These are phyloP conservation scores for Myotis yumanensis DNA, from an alignment of 2,113 vertebrate species.

Conservation along the genomic window DNA sequence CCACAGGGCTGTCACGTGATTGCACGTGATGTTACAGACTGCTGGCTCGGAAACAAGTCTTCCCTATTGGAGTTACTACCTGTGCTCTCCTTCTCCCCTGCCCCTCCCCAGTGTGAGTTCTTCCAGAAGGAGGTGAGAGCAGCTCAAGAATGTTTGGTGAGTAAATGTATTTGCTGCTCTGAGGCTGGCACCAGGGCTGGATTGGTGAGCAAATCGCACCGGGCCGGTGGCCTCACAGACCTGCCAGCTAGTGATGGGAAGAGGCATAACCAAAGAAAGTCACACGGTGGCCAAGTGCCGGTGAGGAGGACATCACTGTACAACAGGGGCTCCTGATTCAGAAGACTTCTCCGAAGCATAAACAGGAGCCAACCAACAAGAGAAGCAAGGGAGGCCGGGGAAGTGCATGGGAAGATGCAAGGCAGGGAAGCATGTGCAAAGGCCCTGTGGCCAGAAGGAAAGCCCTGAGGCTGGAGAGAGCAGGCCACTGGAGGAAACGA, in stretches of 20 bases:
- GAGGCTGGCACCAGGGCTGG: not conserved
- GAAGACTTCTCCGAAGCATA: not conserved
- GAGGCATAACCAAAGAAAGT: not conserved
- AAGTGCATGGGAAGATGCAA: not conserved
- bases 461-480: not conserved
- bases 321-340: rapidly evolving
- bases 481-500: rapidly evolving
- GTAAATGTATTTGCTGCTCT: not conserved
- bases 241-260: not conserved
- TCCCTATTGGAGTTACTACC: rapidly evolving
- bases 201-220: not conserved
- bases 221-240: rapidly evolving
- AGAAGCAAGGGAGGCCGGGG: not conserved
- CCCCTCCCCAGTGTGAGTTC: not conserved
- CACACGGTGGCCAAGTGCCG: not conserved
- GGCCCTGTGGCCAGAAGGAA: not conserved
- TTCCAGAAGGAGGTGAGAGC: not conserved
- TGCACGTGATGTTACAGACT: rapidly evolving
- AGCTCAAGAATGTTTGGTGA: no score
- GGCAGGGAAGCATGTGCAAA: not conserved
- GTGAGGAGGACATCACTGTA: rapidly evolving
- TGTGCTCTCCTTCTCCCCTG: not conserved
- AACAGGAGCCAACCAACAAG: not conserved
- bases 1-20: rapidly evolving
- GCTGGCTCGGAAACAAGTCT: not conserved